Evolutionary conservation across 1,140 invertebrate genomes (phyloP), one percentile per base, ranked within the genome.

Genomic region (Drosophila setifemur): DNA sequence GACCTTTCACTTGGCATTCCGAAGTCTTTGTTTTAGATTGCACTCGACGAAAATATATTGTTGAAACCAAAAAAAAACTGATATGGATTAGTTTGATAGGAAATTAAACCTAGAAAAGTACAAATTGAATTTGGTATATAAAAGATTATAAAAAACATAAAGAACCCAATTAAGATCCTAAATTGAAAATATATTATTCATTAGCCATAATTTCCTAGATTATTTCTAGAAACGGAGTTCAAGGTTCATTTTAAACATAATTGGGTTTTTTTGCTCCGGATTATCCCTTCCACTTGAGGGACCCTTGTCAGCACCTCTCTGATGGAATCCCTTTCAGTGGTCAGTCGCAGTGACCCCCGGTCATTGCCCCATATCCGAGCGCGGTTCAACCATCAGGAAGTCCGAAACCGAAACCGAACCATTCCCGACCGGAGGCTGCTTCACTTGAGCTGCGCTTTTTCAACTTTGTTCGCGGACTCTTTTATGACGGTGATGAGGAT

Each of bases 371-470:
- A 71, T 39, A 49, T 70, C 16, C 12, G 12, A 6, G 52, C 28
- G n/a, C 3, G n/a, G 28, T 3, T 45, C 42, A 44, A 16, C 60
- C 45, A 58, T 61, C 60, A 48, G 19, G 18, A 25, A 8, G 54
- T 37, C 40, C 31, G 31, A 49, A 63, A 64, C 61, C 61, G 57
- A 64, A 64, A 64, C 57, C 61, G 64, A 64, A 64, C 57, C 61
- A 25, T 49, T 64, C 43, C 61, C 19, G 57, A 39, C 57, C 14
- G 61, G 37, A 53, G 63, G 37, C 63, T 43, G 44, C 53, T 43
- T 44, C 67, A 71, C 68, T 71, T 50, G 67, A 70, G 67, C 48
- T 71, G 53, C 45, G 66, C 67, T 71, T 71, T 68, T 61, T 33
- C 54, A 71, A 72, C 68, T 71, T 72, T 72, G 68, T 52, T 61